Evolutionary conservation across 2,888 invertebrate genomes (phyloP), one percentile per base, ranked within the genome.

Genomic region (Aquatica leii): DNA sequence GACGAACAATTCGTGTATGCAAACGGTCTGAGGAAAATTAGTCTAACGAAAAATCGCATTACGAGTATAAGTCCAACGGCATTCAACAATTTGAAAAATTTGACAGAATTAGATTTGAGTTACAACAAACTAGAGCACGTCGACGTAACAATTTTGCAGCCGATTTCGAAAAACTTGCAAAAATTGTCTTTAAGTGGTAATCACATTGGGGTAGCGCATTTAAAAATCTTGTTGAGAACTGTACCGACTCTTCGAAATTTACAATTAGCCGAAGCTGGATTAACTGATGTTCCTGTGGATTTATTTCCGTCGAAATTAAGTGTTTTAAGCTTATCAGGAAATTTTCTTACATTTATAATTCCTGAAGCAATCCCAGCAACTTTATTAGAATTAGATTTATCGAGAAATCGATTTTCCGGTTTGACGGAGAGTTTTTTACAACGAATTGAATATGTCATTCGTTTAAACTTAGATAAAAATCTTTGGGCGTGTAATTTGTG

Each of bases 101-200:
- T 93, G 60, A 84, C 84, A 64, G 87, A 88, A 71, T 81, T 94
- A 61, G 91, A 93, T 80, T 83, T 94, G 69, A 88, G 90, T 69
- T 88, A 89, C 77, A 93, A 93, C 78, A 89, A 89, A 78, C 84
- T 92, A 68, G 87, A 88, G 68, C 82, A 85, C 43, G 83, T 90
- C 63, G 87, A 89, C 73, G 79, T 84, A 21, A 82, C 83, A 68
- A 84, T 86, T 0, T 85, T 88, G 68, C 80, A 83, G 15, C 85
- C 87, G 0, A 78, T 88, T 2, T 84, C 86, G 6, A 85, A 86
- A 66, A 86, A 85, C 43, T 80, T 92, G 59, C 85, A 84, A 74
- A 84, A 84, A 34, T 83, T 93, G 43, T 86, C 88, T 73, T 85
- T 93, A 53, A 90, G 90, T 71, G 90, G 91, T 2, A 93, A 92